A percentile compares a stretch with the other conserved stretches of the same genome.
Conservation (phyloP, 92 coral and sea anemone species). For the Porites rus region DNA sequence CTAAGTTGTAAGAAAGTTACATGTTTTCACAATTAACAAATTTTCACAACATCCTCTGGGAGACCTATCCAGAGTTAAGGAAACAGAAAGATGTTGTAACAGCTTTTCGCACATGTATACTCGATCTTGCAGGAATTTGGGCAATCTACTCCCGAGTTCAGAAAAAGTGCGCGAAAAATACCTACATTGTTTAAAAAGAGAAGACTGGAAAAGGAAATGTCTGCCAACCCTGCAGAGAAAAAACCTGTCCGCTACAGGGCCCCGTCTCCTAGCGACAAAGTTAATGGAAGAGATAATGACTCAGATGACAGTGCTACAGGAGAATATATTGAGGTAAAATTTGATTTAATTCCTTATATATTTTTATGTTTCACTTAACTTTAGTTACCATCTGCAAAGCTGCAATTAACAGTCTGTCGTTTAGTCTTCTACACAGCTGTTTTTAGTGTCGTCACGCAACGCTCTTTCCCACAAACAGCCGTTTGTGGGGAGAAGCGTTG, state of each 20-base stretch:
- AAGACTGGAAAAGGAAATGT: constrained; percentile 18
- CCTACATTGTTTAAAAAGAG: constrained; percentile 54
- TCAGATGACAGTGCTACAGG: constrained; percentile 60
- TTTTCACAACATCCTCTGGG: neutral
- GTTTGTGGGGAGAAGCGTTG: too few species aligned
- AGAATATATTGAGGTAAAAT: constrained; percentile 77
- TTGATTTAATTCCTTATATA: too few species aligned
- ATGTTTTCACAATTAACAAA: too few species aligned
- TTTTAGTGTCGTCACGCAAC: too few species aligned
- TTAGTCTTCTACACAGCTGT: too few species aligned
- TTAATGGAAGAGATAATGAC: constrained; percentile 37
- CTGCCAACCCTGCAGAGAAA: neutral
- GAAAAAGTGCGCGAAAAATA: constrained; percentile 71
- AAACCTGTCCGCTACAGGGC: neutral
- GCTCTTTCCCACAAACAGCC: too few species aligned
- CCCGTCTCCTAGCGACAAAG: neutral
- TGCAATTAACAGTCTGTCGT: too few species aligned
- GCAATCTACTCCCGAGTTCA: constrained; percentile 78
- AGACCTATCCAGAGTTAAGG: neutral
- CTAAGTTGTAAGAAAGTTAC: too few species aligned
- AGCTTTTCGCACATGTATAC: neutral
- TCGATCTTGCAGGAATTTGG: constrained; percentile 69
- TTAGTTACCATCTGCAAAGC: neutral
- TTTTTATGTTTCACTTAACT: neutral
- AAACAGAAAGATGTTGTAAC: too few species aligned